Evolutionary conservation across 1,140 invertebrate species (phyloP), one percentile per base, ranked within the genome.

Genomic region (Bombus polaris): DNA sequence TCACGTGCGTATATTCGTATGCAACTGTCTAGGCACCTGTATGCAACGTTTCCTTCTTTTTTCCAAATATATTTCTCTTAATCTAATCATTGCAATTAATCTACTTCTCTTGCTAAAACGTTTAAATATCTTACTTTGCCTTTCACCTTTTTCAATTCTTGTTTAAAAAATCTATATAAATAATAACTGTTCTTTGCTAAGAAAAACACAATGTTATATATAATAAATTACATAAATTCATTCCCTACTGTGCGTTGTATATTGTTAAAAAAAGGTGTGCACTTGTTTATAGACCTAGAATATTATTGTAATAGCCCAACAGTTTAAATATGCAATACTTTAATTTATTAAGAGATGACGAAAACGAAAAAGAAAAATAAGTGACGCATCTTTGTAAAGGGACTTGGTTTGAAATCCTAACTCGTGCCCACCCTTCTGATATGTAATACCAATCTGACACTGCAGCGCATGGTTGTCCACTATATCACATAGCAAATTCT

Each of bases 1-100:
- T 90, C 92, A 93, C 83, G 91, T 89, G 88, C 82, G 75, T 92
- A 87, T 62, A 66, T 86, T 87, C 83, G 89, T 75, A 86, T 85
- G 73, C 62, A 42, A 37, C 74, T 53, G 57, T 74, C 83, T 57
- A 72, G 66, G 70, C 28, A 37, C 74, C n/a, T 71, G 57, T 79
- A 68, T 62, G 22, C 47, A n/a, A 12, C 39, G 22, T 65, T 35
- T 68, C 37, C 28, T 62, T 47, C 65, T 39, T 72, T 37, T 12
- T 18, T 13, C n/a, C 9, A 87, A 89, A 74, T 83, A 76, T 39
- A 28, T 72, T 57, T 59, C 53, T 70, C 57, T 73, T 28, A 66
- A 37, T 15, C n/a, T 2, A 62, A 72, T 72, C 42, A 47, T 22
- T n/a, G 22, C 18, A 42, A 59, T 62, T 28, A 2, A 57, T 62